Evolutionary conservation across 2,797 vertebrate genomes (phyloP).

Genomic region (Helostoma temminkii): DNA sequence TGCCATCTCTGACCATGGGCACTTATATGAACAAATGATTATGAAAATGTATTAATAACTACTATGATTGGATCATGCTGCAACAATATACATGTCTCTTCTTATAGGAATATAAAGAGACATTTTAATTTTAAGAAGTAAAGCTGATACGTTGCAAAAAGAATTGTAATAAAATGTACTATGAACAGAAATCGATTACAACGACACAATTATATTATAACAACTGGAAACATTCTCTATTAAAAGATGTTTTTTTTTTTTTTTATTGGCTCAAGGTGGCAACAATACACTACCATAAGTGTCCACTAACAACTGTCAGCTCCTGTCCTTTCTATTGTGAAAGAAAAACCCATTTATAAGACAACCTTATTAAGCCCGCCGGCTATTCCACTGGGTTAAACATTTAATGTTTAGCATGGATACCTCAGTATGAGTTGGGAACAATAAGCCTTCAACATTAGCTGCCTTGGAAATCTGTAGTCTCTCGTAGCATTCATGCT

Average conservation of each 20-base stretch:
- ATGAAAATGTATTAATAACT: no score
- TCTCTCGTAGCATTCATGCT: constrained; percentile 31
- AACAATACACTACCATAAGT: background rate
- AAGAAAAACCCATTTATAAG: constrained; percentile 28
- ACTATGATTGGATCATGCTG: no score
- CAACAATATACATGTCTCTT: background rate
- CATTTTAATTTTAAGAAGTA: background rate
- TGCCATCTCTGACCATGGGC: no score
- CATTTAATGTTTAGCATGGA: constrained; percentile 23
- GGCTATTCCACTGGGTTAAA: constrained; percentile 20
- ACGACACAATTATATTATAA: background rate
- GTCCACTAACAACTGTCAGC: constrained; percentile 12
- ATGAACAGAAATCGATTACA: background rate
- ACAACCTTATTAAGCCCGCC: background rate
- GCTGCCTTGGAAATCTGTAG: constrained; percentile 49
- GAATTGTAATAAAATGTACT: background rate
- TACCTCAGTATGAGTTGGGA: constrained; percentile 41
- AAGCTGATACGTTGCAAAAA: background rate
- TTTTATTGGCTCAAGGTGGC: constrained; percentile 16
- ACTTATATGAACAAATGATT: no score
- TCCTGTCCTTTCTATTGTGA: constrained; percentile 22
- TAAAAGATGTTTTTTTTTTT: background rate
- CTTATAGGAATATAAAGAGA: background rate
- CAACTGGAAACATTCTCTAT: background rate
- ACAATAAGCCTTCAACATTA: constrained; percentile 49